Evolutionary conservation across 2,113 vertebrate species (phyloP).

Genomic region (Octodon degus): DNA sequence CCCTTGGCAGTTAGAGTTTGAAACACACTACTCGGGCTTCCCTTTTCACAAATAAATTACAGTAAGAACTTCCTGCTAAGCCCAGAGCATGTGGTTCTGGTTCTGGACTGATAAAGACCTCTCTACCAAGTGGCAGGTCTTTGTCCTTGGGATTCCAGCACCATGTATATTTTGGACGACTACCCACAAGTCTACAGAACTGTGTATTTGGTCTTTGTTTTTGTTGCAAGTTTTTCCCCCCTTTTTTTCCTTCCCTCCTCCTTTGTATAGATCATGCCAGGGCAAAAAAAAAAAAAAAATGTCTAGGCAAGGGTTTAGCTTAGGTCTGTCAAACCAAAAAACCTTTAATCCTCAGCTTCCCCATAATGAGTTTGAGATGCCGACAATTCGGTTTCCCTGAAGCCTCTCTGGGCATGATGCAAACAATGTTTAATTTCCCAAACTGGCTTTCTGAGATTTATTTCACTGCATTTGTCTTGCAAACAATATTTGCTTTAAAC

Average conservation of each 20-base stretch:
- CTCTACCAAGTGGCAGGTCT: slow-evolving; percentile 53
- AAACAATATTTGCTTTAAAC: slow-evolving; percentile 72
- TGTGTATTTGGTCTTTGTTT: slow-evolving; percentile 61
- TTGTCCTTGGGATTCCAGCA: slow-evolving; percentile 50
- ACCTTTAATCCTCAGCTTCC: slow-evolving; percentile 59
- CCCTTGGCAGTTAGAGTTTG: slow-evolving; percentile 65
- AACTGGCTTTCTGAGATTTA: slow-evolving; percentile 71
- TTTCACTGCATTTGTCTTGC: slow-evolving; percentile 72
- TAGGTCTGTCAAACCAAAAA: slow-evolving; percentile 65
- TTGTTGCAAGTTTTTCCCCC: background rate
- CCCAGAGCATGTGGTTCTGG: slow-evolving; percentile 68
- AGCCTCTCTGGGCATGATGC: slow-evolving; percentile 69
- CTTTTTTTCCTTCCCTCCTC: background rate
- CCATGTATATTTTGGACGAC: background rate
- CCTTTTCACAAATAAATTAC: slow-evolving; percentile 76
- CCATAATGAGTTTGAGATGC: slow-evolving; percentile 70
- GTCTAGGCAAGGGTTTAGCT: slow-evolving; percentile 51
- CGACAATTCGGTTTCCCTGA: slow-evolving; percentile 62
- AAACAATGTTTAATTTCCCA: slow-evolving; percentile 80
- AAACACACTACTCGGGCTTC: slow-evolving; percentile 72
- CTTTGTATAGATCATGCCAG: slow-evolving; percentile 46
- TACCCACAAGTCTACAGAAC: background rate
- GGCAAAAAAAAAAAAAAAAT: background rate
- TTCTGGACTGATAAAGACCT: slow-evolving; percentile 49
- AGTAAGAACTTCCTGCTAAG: slow-evolving; percentile 63